Conservation (phyloP, 1,140 invertebrate species). For the Anastrepha obliqua region DNA sequence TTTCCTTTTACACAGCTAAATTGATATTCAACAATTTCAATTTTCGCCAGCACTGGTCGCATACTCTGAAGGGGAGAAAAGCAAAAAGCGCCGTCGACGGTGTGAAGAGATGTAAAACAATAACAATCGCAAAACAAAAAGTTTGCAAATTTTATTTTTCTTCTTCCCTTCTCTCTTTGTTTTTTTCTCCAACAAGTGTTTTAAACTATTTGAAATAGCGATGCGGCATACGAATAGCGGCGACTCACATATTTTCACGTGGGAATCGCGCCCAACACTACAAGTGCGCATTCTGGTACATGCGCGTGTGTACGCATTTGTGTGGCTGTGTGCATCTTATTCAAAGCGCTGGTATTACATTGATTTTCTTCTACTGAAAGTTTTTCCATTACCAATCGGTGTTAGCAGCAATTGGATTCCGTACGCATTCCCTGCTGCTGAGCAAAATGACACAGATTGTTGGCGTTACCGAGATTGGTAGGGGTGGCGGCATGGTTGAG, state of each 20-base stretch:
- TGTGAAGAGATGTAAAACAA: conserved; percentile 15
- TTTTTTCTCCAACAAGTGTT: conserved; percentile 13
- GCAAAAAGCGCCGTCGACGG: neutral
- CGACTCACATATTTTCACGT: neutral
- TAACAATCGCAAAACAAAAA: conserved; percentile 22
- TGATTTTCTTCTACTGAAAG: conserved; percentile 30
- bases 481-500: neutral
- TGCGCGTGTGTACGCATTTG: neutral
- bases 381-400: conserved; percentile 40
- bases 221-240: conserved; percentile 16
- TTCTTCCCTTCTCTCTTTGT: neutral
- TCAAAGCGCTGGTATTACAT: conserved; percentile 22
- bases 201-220: conserved; percentile 48
- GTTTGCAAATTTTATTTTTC: conserved; percentile 21
- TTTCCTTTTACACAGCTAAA: conserved; percentile 19
- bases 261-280: neutral
- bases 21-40: conserved; percentile 44
- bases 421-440: neutral
- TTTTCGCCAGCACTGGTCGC: neutral
- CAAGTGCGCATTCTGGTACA: neutral
- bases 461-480: neutral
- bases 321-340: neutral
- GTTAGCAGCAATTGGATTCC: conserved; percentile 43
- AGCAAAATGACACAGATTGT: conserved; percentile 3
- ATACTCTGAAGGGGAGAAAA: neutral